Percentiles rank a stretch among this genome's conserved stretches.
phyloP scores from a whole-genome alignment of 2,797 vertebrate genomes.

The Hyperoplus lanceolatus region DNA sequence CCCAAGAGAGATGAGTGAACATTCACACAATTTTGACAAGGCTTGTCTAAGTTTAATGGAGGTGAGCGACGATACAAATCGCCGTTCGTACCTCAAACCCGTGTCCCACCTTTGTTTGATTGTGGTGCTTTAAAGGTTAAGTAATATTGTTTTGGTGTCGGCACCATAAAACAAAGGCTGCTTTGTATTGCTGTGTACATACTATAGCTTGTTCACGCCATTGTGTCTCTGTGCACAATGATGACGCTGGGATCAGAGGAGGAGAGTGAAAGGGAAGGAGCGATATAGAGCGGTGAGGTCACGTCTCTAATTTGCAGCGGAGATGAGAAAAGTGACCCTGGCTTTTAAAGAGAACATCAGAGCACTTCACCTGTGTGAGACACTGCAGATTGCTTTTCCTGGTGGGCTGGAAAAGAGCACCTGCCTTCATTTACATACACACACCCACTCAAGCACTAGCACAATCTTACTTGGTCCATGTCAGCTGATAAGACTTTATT shows the following conservation, averaged over 20 bases:
- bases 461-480: conserved; percentile 34
- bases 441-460: conserved; percentile 14
- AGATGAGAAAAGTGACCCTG: conserved; percentile 79
- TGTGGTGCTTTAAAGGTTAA: conserved; percentile 61
- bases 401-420: conserved; percentile 58
- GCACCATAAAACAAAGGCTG: conserved; percentile 27
- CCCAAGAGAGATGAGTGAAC: conserved; percentile 39
- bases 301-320: conserved; percentile 77
- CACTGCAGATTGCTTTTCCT: conserved; percentile 74
- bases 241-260: conserved; percentile 44
- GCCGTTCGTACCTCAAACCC: conserved; percentile 42
- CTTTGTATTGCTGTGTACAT: conserved; percentile 48
- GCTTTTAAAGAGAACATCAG: conserved; percentile 77
- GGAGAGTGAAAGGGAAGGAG: conserved; percentile 46
- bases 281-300: conserved; percentile 58
- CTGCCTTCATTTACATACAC: conserved; percentile 58
- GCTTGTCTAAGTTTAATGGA: conserved; percentile 56
- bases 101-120: conserved; percentile 66
- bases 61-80: conserved; percentile 34
- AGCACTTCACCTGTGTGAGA: conserved; percentile 74
- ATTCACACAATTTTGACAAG: conserved; percentile 42
- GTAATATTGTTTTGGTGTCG: conserved; percentile 54
- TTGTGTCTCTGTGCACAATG: conserved; percentile 48
- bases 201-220: conserved; percentile 20
- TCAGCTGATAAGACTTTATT: conserved; percentile 10